Base-by-base conservation (phyloP, 2,797 vertebrate genomes). In the Chiroxiphia lanceolata region DNA sequence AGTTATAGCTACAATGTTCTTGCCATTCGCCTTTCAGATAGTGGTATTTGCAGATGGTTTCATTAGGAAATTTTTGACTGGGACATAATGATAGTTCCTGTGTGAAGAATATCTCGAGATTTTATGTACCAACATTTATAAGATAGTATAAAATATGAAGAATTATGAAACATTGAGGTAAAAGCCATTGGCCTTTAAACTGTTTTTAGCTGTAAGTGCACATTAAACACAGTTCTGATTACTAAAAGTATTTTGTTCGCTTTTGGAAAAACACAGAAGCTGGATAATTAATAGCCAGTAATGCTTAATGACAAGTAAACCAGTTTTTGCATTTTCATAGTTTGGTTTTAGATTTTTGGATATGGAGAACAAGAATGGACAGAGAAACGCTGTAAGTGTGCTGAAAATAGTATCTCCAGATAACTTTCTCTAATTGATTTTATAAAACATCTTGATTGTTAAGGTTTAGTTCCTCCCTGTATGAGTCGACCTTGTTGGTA, bases 331-430 rank as follows among this genome's bases (percentile, higher is more conserved):
- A 15, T 87, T 91, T 92, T 92, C 33, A 31, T 33, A 5, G 44
- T 85, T 83, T 87, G 21, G 5, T 54, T 89, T 84, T 82, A 69
- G 59, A 47, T 83, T 95, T 91, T 90, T 92, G 87, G 51, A 65
- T 51, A 65, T 87, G 72, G 45, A 90, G 50, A 89, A 86, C 51
- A 92, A 79, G 38, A 95, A 47, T 16, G 71, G 71, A 48, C 11
- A 44, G 57, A 54, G 61, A 53, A 40, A 25, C 3, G 3, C 19
- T 77, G 27, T 20, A 56, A 47, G 12, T 57, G 13, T 26, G 23
- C 9, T 54, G 57, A 80, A 87, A 83, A 79, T n/a, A 20, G 4
- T 26, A 77, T 70, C 10, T 89, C 56, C 82, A 31, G 34, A 42
- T 51, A 65, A 45, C 1, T 1, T 74, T 51, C 29, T 38, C 15